These are phyloP conservation scores for Sinohyriopsis cumingii DNA, from an alignment of 2,888 invertebrate species.

Conservation along the genomic window DNA sequence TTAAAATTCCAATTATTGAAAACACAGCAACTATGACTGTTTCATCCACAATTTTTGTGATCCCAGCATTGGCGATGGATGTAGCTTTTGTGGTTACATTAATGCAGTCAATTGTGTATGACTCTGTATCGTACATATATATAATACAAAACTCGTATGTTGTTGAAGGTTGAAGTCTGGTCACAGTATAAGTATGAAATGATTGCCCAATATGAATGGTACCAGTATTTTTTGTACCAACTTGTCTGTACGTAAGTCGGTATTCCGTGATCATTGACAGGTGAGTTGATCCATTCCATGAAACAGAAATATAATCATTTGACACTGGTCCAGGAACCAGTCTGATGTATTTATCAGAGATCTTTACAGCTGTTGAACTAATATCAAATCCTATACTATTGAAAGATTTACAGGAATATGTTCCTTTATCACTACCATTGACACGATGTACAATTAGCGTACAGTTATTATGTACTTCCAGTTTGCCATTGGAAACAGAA, in stretches of 20 bases:
- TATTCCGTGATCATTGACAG: conserved; percentile 53
- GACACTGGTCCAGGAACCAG: conserved; percentile 66
- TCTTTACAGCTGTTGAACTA: conserved; percentile 61
- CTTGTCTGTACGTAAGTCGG: conserved; percentile 49
- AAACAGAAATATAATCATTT: conserved; percentile 69
- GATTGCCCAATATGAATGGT: conserved; percentile 49
- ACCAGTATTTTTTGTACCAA: conserved; percentile 6
- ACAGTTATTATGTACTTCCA: conserved; percentile 36
- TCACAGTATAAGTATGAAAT: conserved; percentile 70
- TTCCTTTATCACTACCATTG: conserved; percentile 66
- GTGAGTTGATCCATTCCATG: conserved; percentile 67
- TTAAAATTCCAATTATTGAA: conserved; percentile 51
- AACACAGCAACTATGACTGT: conserved; percentile 57
- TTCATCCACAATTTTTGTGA: conserved; percentile 49
- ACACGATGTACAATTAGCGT: conserved; percentile 40
- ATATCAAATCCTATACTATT: conserved; percentile 65
- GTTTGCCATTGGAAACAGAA: conserved; percentile 31
- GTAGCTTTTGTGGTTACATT: conserved; percentile 50
- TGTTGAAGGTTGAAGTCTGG: conserved; percentile 69
- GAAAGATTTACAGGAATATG: conserved; percentile 71
- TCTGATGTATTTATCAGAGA: conserved; percentile 70
- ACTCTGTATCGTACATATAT: conserved; percentile 50
- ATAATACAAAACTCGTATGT: conserved; percentile 73
- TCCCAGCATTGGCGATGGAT: conserved; percentile 33
- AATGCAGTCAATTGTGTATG: conserved; percentile 54